Percentiles rank a stretch among this genome's conserved stretches.
Conservation (phyloP, 2,113 vertebrate species). For the Todiramphus saurophagus region DNA sequence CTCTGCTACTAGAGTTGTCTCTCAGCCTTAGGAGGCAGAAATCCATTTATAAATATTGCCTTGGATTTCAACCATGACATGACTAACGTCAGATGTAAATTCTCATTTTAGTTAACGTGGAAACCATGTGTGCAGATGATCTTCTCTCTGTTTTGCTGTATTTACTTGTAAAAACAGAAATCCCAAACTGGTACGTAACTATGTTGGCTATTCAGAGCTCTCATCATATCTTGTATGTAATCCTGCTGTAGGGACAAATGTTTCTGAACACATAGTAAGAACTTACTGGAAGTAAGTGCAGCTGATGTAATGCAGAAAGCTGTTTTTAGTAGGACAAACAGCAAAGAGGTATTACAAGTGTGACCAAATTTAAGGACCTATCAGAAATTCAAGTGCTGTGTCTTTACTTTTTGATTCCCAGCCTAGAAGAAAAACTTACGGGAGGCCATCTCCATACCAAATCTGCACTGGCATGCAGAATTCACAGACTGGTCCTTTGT, state of each 20-base stretch:
- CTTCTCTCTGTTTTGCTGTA: conserved; percentile 93
- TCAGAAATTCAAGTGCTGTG: not conserved
- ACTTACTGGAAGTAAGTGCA: not conserved
- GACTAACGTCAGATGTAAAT: not conserved
- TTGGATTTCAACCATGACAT: not conserved
- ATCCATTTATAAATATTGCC: not conserved
- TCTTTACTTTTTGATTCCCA: not conserved
- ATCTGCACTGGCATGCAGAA: not conserved
- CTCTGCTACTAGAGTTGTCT: not conserved
- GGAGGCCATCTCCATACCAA: not conserved
- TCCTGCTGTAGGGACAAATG: not conserved
- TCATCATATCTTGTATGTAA: not conserved
- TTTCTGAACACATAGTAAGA: not conserved
- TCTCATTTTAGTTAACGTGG: conserved; percentile 81
- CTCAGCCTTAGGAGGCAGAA: not conserved
- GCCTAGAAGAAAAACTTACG: not conserved
- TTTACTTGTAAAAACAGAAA: conserved; percentile 94
- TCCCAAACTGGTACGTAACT: conserved; percentile 91
- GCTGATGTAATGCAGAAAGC: not conserved
- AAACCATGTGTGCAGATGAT: conserved; percentile 92
- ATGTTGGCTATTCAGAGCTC: not conserved
- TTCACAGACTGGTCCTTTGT: not conserved
- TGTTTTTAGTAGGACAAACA: not conserved
- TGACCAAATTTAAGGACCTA: not conserved
- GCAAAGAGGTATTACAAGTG: not conserved